Percentiles rank a stretch among this genome's conserved stretches.
These are phyloP conservation scores for Leptodactylus fallax DNA, from an alignment of 2,797 vertebrate genomes.

Conservation along the genomic window DNA sequence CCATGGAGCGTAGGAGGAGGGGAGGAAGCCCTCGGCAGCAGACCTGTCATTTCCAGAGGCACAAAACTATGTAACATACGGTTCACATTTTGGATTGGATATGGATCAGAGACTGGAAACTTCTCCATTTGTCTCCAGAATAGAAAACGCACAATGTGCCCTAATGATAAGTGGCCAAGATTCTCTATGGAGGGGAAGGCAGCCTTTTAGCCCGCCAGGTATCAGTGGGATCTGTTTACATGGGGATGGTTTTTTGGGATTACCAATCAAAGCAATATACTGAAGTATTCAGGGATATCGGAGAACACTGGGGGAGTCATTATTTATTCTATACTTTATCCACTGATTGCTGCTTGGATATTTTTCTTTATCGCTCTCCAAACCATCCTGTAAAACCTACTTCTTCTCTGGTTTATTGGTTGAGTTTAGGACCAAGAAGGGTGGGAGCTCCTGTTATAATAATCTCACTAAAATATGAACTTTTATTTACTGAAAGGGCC, in stretches of 20 bases:
- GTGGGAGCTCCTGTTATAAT: constrained; percentile 6
- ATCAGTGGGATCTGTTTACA: constrained; percentile 52
- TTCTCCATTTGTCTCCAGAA: constrained; percentile 59
- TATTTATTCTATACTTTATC: constrained; percentile 29
- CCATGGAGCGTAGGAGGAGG: constrained; percentile 49
- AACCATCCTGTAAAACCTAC: constrained; percentile 44
- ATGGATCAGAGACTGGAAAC: constrained; percentile 54
- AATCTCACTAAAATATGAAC: constrained; percentile 37
- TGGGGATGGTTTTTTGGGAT: constrained; percentile 30
- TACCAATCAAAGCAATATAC: constrained; percentile 39
- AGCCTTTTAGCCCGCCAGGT: background rate
- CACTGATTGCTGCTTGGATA: constrained; percentile 50
- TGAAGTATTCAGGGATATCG: constrained; percentile 27
- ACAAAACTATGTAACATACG: constrained; percentile 52
- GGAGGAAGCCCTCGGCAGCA: constrained; percentile 45
- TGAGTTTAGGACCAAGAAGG: constrained; percentile 7
- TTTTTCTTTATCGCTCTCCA: constrained; percentile 49
- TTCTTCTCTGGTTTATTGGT: constrained; percentile 42
- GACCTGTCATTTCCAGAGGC: constrained; percentile 55
- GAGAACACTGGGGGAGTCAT: constrained; percentile 24
- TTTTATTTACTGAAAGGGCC: constrained; percentile 29
- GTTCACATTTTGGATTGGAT: constrained; percentile 60
- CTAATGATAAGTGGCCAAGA: constrained; percentile 47
- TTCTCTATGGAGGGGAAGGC: constrained; percentile 19
- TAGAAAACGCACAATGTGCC: constrained; percentile 51